Percentiles rank a stretch among this genome's conserved stretches.
Conservation (phyloP, 2,797 vertebrate genomes). For the Pseudocheirus occidentalis region DNA sequence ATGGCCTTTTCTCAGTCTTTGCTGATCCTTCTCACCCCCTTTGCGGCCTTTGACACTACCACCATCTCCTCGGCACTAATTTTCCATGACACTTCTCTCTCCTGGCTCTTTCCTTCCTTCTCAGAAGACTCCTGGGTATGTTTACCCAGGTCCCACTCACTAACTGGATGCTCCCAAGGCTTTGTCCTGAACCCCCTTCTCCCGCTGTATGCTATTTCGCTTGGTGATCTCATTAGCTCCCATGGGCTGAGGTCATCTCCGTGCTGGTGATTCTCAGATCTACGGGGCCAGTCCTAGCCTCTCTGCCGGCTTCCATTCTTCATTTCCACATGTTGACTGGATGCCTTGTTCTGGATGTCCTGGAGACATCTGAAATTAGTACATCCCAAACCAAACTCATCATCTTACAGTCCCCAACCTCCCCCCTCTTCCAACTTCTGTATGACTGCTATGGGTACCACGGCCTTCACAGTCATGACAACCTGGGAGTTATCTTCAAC, state of each 20-base stretch:
- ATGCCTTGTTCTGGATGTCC: neutral
- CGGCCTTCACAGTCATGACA: too few relatives aligned
- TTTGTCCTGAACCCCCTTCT: neutral
- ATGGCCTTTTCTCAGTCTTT: neutral
- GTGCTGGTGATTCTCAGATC: neutral
- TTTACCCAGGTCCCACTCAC: neutral
- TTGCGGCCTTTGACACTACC: neutral
- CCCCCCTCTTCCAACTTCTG: neutral
- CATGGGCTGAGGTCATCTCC: neutral
- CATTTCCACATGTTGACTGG: neutral
- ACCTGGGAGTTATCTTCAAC: neutral
- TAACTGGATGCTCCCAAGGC: neutral
- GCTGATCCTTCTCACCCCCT: neutral
- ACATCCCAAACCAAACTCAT: neutral
- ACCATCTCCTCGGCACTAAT: too few relatives aligned
- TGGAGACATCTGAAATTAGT: neutral
- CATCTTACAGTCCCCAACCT: rapidly evolving
- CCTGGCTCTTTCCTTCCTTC: neutral
- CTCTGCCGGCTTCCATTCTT: neutral
- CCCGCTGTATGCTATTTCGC: neutral
- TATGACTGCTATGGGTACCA: too few relatives aligned
- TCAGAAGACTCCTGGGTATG: neutral
- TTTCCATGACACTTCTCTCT: neutral
- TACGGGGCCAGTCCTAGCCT: neutral
- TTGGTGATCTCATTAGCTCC: neutral